Base-by-base conservation (phyloP, 2,888 invertebrate genomes). In the Agriotes lineatus region DNA sequence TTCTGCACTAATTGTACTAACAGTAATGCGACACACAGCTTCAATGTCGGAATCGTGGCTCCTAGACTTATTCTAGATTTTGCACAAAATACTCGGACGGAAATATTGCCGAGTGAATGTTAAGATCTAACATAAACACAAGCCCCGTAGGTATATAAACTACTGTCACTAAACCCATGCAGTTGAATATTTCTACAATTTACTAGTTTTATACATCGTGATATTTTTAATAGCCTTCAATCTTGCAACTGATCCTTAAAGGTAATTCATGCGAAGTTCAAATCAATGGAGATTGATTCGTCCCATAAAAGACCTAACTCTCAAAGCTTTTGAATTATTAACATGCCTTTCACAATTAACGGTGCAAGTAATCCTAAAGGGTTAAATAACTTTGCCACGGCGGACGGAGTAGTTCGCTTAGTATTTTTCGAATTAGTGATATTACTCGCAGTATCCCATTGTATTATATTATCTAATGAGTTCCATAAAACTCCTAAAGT, bases 151-250 rank as follows among this genome's bases (percentile, higher is more conserved):
- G 33, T 48, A 10, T 14, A 4, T 7, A 12, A 14, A 9, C 33
- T 33, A 4, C 19, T 19, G 30, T 60, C 59, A 33, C 45, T 16
- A 45, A 60, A 60, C 1, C 45, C 59, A 45, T 30, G 59, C 14
- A 60, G 18, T 33, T 60, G 25, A 2, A 60, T 7, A 16, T 16
- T 10, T 0, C 6, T 18, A 22, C 5, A n/a, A 18, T 37, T 18
- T 12, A 5, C 2, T 10, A n/a, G 1, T 3, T 22, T 42, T 6
- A 20, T 14, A 44, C 16, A 42, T 10, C 58, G 20, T 9, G 42
- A 22, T n/a, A n/a, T 6, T 48, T 48, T 48, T 42, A 42, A 2
- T 22, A 10, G 9, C 1, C 44, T 42, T 22, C n/a, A 3, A 12
- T 30, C 3, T 25, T 18, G 22, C 6, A 44, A 39, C 16, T 58